These are phyloP conservation scores for Rotaria sp. DNA, from an alignment of 2,888 invertebrate genomes.

Conservation along the genomic window DNA sequence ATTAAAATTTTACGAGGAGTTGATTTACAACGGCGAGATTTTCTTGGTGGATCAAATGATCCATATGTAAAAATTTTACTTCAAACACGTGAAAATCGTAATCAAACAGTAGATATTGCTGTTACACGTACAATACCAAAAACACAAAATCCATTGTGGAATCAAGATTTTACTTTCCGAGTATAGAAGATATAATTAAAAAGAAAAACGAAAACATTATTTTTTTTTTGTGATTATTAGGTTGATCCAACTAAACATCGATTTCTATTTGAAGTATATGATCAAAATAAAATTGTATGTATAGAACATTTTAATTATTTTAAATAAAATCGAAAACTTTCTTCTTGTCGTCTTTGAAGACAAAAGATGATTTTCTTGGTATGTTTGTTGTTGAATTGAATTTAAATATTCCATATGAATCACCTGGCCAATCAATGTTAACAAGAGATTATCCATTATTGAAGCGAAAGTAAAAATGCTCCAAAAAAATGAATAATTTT, in stretches of 20 bases:
- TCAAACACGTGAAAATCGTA: conserved; percentile 52
- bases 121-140: neutral
- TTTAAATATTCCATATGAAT: neutral
- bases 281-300: neutral
- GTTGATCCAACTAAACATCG: conserved; percentile 26
- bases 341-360: neutral
- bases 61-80: conserved; percentile 97
- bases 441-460: conserved; percentile 16
- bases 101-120: conserved; percentile 56
- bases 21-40: conserved; percentile 22
- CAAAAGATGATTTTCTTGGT: conserved; percentile 27
- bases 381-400: conserved; percentile 2
- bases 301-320: neutral
- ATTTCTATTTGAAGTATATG: neutral
- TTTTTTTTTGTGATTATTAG: neutral
- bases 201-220: neutral
- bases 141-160: neutral
- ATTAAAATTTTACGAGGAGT: neutral
- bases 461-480: neutral
- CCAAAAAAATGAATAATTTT: neutral
- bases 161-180: conserved; percentile 19
- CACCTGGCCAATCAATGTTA: neutral
- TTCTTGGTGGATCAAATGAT: conserved; percentile 58
- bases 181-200: neutral
- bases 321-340: neutral